These are phyloP conservation scores for Cervus canadensis DNA, from an alignment of 2,113 vertebrate genomes.

Conservation along the genomic window DNA sequence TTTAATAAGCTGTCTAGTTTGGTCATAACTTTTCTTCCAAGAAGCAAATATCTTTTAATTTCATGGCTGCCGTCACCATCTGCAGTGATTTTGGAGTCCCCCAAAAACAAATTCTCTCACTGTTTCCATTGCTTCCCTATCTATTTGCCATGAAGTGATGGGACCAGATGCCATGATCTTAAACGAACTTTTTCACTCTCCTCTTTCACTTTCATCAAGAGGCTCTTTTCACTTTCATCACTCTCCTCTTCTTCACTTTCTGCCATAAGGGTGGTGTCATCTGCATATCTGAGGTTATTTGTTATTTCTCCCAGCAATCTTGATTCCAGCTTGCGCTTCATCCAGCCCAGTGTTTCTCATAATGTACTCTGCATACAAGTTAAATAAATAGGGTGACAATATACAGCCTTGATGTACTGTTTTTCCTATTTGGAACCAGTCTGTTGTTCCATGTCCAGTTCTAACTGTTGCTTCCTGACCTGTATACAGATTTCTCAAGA, in stretches of 20 bases:
- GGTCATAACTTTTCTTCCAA: not conserved
- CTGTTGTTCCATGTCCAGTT: not conserved
- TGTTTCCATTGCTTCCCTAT: not conserved
- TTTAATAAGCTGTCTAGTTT: not conserved
- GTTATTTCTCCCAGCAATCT: not conserved
- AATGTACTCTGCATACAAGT: not conserved
- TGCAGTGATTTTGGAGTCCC: not conserved
- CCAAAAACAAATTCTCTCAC: rapidly evolving
- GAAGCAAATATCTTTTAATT: not conserved
- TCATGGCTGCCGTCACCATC: not conserved
- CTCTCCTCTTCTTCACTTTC: not conserved
- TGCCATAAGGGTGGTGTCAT: not conserved
- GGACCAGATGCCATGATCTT: not conserved
- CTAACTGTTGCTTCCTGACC: not conserved
- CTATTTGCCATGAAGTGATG: not conserved
- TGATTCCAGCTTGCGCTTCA: not conserved
- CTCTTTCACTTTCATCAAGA: not conserved
- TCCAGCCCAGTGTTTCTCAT: not conserved
- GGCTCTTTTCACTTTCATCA: too few relatives aligned
- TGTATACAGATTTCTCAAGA: not conserved
- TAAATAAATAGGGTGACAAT: not conserved
- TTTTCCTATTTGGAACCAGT: not conserved
- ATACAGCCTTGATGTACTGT: not conserved
- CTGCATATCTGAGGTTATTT: not conserved
- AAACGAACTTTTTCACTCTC: not conserved